Percentiles rank a stretch among this genome's conserved stretches.
Evolutionary conservation across 1,140 invertebrate species (phyloP).

Genomic region (Conus betulinus): DNA sequence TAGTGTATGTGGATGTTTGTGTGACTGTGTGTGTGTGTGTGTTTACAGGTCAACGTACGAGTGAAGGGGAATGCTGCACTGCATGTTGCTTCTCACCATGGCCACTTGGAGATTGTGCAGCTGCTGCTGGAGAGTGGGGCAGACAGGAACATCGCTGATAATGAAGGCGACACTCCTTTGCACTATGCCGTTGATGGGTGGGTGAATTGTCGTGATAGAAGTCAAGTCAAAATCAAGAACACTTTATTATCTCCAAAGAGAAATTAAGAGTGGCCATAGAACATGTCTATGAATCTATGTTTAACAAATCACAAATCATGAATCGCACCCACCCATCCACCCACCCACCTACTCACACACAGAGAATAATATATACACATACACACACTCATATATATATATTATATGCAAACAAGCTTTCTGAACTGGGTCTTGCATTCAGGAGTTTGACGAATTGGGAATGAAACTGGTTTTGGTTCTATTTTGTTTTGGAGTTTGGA

Average conservation of each 20-base stretch:
- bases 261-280: no score
- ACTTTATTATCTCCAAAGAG: no score
- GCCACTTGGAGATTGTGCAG: conserved; percentile 47
- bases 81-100: conserved; percentile 58
- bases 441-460: conserved; percentile 54
- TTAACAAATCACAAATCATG: no score
- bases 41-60: conserved; percentile 48
- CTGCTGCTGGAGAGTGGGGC: conserved; percentile 54
- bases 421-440: no score
- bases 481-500: conserved; percentile 44
- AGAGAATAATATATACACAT: no score
- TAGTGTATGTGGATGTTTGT: neutral
- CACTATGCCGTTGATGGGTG: conserved; percentile 59
- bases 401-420: no score
- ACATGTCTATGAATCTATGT: no score
- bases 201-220: neutral
- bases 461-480: conserved; percentile 55
- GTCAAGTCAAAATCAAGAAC: no score
- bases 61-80: conserved; percentile 54
- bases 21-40: neutral
- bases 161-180: conserved; percentile 56
- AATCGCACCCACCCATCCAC: no score
- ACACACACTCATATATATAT: no score
- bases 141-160: conserved; percentile 45
- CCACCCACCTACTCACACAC: no score